Base-by-base conservation (phyloP, 2,113 vertebrate species). In the Epinephelus fuscoguttatus region DNA sequence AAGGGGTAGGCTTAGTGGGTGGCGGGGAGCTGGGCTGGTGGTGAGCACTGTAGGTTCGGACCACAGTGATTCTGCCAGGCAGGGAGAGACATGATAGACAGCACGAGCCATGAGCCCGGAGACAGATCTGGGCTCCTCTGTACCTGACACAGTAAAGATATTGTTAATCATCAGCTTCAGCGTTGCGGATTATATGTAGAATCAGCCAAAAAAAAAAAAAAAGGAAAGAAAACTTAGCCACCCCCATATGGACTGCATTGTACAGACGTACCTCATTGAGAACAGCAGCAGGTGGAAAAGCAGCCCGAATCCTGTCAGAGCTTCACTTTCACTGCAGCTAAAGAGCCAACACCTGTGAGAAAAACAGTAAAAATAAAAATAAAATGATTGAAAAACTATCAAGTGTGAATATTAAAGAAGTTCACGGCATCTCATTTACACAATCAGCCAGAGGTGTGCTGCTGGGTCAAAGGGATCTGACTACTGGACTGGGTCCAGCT, bases 1-100 rank as follows among this genome's bases (percentile, higher is more conserved):
- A 70, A 47, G 94, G 87, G 45, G 91, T 72, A 0, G 94, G 92
- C 66, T 81, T 84, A 84, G 89, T 4, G n/a, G 91, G 86, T 1
- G 86, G 88, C 0, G 62, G 92, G 82, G 62, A 86, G 73, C 15
- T 21, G 1, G 10, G 91, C 79, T 13, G 96, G 40, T 1, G 93
- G 55, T 21, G 96, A 60, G 94, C 90, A 63, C 95, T 96, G 89
- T 96, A 96, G 59, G 88, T 89, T 78, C 94, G 95, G 73, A 92
- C 62, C n/a, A 77, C 0, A 8, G 91, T 27, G 18, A 93, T 45
- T 55, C 61, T 94, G 67, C 89, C 90, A 2, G 88, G 89, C 45
- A 92, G 33, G 40, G 91, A 62, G 0, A 71, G 74, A 0, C 75
- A 90, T 85, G 91, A 87, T 55, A 91, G 86, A 14, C 93, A 94